Evolutionary conservation across 1,140 invertebrate genomes (phyloP).

Genomic region (Ditylenchus dipsaci): DNA sequence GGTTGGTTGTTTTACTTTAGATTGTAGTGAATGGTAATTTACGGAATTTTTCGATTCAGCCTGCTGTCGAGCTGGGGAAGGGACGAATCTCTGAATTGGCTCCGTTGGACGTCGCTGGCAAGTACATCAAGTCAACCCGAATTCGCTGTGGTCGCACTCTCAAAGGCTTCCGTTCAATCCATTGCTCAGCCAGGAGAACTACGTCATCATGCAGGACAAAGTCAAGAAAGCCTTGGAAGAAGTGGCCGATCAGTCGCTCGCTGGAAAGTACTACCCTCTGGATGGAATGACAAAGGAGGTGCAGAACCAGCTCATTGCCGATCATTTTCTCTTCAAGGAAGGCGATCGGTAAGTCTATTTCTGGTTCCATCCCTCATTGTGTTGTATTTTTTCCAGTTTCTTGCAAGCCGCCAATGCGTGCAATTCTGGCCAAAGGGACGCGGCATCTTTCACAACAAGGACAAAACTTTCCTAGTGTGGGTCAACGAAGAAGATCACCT

Average conservation of each 20-base stretch:
- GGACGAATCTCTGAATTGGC: constrained; percentile 67
- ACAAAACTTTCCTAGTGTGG: constrained; percentile 95
- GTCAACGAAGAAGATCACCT: constrained; percentile 94
- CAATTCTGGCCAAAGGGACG: constrained; percentile 84
- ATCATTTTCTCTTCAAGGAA: constrained; percentile 96
- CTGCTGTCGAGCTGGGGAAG: constrained; percentile 75
- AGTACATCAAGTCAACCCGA: constrained; percentile 81
- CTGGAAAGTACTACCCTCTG: constrained; percentile 62
- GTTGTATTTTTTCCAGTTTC: background rate
- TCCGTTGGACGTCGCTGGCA: constrained; percentile 76
- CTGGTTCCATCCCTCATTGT: background rate
- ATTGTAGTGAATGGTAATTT: too few species aligned
- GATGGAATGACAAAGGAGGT: constrained; percentile 43
- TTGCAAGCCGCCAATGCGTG: constrained; percentile 77
- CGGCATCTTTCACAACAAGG: constrained; percentile 85
- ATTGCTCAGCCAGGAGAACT: constrained; percentile 59
- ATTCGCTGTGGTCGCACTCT: constrained; percentile 80
- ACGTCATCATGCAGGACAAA: constrained; percentile 45
- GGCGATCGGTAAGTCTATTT: constrained; percentile 61
- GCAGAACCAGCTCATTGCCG: constrained; percentile 59
- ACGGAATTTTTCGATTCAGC: constrained; percentile 72
- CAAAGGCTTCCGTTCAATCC: constrained; percentile 81
- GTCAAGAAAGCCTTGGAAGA: constrained; percentile 46
- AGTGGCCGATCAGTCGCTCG: constrained; percentile 68
- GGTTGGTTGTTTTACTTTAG: too few species aligned